Conservation (phyloP, 2,797 vertebrate species). For the Lacerta agilis region DNA sequence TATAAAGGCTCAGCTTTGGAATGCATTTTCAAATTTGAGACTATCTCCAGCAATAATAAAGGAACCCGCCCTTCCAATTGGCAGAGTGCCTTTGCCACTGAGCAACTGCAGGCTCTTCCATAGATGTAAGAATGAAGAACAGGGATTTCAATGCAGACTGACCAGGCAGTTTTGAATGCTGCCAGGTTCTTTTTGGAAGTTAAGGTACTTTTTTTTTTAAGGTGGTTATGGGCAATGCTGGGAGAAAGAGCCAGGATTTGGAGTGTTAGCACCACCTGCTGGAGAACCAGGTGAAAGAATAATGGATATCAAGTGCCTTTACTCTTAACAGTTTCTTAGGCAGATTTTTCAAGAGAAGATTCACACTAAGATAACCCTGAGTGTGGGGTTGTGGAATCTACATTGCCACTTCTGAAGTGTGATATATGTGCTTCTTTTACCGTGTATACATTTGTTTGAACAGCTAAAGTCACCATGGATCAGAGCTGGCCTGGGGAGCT, state of each 20-base stretch:
- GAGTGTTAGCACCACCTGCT: constrained; percentile 23
- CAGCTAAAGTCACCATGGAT: not conserved
- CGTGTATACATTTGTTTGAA: not conserved
- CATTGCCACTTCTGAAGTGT: not conserved
- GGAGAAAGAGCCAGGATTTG: not conserved
- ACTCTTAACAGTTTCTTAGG: not conserved
- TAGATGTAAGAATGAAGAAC: not conserved
- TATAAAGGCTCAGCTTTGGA: not conserved
- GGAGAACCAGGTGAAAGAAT: not conserved
- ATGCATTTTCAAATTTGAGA: not conserved
- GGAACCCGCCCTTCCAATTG: not conserved
- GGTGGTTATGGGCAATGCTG: too few species aligned
- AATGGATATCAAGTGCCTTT: too few species aligned
- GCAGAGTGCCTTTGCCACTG: not conserved
- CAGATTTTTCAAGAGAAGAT: too few species aligned
- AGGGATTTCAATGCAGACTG: not conserved
- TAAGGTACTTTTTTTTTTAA: not conserved
- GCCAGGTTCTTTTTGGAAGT: not conserved
- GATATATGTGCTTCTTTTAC: not conserved
- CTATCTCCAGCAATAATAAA: not conserved
- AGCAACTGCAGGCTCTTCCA: too few species aligned
- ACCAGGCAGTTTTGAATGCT: not conserved
- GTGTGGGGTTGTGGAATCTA: not conserved
- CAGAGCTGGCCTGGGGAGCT: too few species aligned
- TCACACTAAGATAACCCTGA: not conserved